phyloP scores from a whole-genome alignment of 2,797 vertebrate genomes.

The Neopelma chrysocephalum region DNA sequence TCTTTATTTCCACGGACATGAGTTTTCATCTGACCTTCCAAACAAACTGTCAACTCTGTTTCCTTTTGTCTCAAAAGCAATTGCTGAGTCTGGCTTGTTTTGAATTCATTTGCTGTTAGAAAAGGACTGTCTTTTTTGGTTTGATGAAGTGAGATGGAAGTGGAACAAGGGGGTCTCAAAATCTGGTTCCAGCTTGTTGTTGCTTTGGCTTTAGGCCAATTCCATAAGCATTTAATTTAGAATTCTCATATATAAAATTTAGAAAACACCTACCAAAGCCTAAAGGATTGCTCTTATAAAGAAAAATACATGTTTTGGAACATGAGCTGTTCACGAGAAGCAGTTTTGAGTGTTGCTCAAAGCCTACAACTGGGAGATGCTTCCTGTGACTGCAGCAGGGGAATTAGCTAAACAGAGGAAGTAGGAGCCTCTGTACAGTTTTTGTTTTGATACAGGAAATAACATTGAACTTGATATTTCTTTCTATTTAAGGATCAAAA shows the following conservation, averaged over 20 bases:
- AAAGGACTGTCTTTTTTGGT: background rate
- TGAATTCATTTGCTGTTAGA: background rate
- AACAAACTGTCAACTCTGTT: background rate
- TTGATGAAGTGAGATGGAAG: background rate
- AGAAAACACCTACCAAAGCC: background rate
- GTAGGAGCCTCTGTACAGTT: background rate
- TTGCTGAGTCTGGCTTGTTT: background rate
- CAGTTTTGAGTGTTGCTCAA: background rate
- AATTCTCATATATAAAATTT: background rate
- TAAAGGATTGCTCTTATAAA: background rate
- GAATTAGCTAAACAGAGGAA: background rate
- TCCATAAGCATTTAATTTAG: background rate
- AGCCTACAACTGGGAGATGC: background rate
- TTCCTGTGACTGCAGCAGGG: background rate
- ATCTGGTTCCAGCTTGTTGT: background rate
- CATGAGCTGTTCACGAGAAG: background rate
- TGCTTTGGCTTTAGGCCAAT: background rate
- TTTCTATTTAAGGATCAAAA: conserved; percentile 86
- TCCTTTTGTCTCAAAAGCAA: background rate
- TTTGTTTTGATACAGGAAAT: background rate
- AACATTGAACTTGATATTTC: background rate
- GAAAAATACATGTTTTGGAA: background rate
- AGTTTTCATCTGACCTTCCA: background rate
- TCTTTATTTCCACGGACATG: background rate
- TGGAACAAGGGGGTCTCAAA: background rate